Evolutionary conservation across 2,113 vertebrate species (phyloP), one percentile per base, ranked within the genome.

Genomic region (Corydoras maculifer): DNA sequence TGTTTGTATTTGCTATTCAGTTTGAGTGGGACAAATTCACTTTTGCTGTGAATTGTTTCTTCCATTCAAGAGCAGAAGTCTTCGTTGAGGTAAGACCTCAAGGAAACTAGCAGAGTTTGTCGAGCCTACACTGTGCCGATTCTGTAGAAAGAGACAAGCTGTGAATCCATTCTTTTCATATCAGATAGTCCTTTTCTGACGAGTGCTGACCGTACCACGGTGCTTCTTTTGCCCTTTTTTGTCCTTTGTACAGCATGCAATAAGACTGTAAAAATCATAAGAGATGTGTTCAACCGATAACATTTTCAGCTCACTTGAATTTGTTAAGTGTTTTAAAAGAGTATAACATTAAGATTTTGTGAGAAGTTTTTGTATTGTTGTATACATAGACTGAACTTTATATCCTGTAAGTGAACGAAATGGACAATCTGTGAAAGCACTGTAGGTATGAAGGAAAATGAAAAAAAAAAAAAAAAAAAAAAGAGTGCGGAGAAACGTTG

Each of bases 91-190:
- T 81, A 82, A 79, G 73, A 85, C 48, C 82, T 89, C 85, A 87
- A 82, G 78, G 82, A 84, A 87, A 53, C 66, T n/a, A 69, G 54
- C 79, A 85, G 91, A 89, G 91, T 89, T 83, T 90, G 91, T 89
- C 87, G 87, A 92, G 92, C 89, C 86, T 90, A 94, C 94, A 96
- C 94, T 96, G 95, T 97, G 94, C 92, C 91, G 82, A 88, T 53
- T 53, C 13, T 53, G 51, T 12, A 87, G 70, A 50, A 65, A 55
- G 55, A 50, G 64, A 84, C 83, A 87, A 83, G 87, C 87, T 88
- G 86, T 88, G 87, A 85, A 73, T 77, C 54, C 74, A 80, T 82
- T 84, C 81, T 77, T 82, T 83, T 60, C 18, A 35, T 11, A 65
- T 77, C 70, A 74, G 35, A 43, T 43, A 43, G 35, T 84, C 79